phyloP scores from a whole-genome alignment of 2,888 invertebrate genomes.

The Arctia plantaginis region DNA sequence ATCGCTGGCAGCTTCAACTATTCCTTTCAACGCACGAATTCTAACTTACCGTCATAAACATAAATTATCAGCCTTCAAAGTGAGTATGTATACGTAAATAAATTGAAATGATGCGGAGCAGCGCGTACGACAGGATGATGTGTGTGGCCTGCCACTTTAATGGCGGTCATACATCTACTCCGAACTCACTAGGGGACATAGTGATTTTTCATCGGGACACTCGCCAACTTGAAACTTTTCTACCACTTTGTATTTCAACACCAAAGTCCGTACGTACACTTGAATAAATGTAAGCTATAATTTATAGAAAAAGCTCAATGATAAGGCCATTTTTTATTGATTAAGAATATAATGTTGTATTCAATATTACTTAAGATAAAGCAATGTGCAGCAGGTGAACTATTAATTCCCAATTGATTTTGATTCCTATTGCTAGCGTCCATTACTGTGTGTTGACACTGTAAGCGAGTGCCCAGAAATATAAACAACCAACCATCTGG shows the following conservation, averaged over 20 bases:
- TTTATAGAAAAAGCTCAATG: neutral
- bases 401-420: neutral
- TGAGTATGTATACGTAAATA: slow-evolving; percentile 45
- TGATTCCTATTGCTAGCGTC: too few species aligned
- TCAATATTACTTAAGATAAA: too few species aligned
- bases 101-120: slow-evolving; percentile 54
- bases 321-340: neutral
- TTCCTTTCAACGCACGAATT: neutral
- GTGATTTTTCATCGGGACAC: slow-evolving; percentile 53
- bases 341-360: neutral
- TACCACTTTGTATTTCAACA: slow-evolving; percentile 3
- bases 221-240: slow-evolving; percentile 45
- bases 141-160: slow-evolving; percentile 56
- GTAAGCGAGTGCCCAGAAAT: too few species aligned
- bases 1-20: neutral
- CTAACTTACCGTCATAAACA: slow-evolving; percentile 4
- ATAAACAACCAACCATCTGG: too few species aligned
- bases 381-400: too few species aligned
- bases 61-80: slow-evolving; percentile 30
- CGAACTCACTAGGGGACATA: slow-evolving; percentile 43
- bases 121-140: slow-evolving; percentile 49
- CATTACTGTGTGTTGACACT: too few species aligned
- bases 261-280: neutral
- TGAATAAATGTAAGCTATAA: neutral
- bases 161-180: slow-evolving; percentile 50